phyloP scores from a whole-genome alignment of 2,888 invertebrate genomes.

The Petrolisthes manimaculis region DNA sequence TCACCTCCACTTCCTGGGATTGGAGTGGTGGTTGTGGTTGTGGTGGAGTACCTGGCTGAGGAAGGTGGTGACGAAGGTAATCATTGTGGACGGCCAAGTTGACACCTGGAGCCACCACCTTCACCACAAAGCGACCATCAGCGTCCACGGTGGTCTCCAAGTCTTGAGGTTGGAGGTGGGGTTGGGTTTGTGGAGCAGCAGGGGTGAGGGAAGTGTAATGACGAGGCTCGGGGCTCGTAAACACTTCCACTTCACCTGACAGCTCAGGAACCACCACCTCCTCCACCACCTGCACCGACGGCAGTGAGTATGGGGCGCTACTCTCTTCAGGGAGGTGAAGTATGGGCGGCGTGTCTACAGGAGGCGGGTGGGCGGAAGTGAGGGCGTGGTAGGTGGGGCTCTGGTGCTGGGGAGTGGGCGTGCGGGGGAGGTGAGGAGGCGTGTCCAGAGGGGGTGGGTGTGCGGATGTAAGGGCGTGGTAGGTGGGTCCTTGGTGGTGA shows the following conservation, averaged over 20 bases:
- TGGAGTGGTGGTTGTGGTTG: background rate
- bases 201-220: slow-evolving; percentile 47
- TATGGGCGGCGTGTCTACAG: background rate
- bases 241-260: slow-evolving; percentile 15
- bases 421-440: slow-evolving; percentile 2
- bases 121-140: slow-evolving; percentile 58
- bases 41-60: background rate
- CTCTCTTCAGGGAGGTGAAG: background rate
- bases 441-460: slow-evolving; percentile 29
- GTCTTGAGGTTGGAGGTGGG: background rate
- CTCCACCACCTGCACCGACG: background rate
- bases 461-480: slow-evolving; percentile 8
- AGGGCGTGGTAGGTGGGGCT: slow-evolving; percentile 5
- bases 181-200: background rate
- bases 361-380: slow-evolving; percentile 5
- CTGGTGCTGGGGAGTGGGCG: background rate
- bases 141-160: slow-evolving; percentile 58
- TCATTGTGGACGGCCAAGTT: slow-evolving; percentile 53
- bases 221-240: background rate
- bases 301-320: background rate
- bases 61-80: background rate
- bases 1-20: background rate
- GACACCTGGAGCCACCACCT: slow-evolving; percentile 57
- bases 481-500: background rate
- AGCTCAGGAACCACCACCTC: background rate